Percentiles rank a stretch among this genome's conserved stretches.
Evolutionary conservation across 2,888 invertebrate genomes (phyloP).

Genomic region (Tachystola acroxantha): DNA sequence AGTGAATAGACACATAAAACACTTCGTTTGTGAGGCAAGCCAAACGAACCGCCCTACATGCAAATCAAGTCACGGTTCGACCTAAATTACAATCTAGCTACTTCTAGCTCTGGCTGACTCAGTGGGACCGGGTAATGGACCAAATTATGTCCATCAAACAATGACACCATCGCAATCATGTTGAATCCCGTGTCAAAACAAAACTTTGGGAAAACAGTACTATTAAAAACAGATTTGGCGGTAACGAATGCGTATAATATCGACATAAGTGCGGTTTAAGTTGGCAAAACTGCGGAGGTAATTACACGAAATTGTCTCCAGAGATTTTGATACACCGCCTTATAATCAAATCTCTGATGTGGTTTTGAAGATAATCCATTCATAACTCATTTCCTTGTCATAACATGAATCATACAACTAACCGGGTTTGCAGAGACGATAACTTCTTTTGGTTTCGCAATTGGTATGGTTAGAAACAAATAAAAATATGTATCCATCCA

Average conservation of each 20-base stretch:
- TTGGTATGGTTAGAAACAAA: no score
- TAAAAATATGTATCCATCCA: no score
- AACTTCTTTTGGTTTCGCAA: no score
- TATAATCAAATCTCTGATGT: conserved; percentile 19
- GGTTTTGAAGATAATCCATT: conserved; percentile 17
- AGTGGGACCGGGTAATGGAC: conserved; percentile 43
- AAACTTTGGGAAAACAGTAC: conserved; percentile 44
- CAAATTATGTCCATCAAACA: conserved; percentile 58
- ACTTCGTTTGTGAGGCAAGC: conserved; percentile 41
- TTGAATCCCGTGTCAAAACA: conserved; percentile 48
- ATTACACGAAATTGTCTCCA: conserved; percentile 37
- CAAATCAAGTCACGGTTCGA: conserved; percentile 70
- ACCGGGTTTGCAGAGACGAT: conserved; percentile 9
- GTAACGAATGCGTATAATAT: conserved; percentile 44
- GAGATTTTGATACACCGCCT: conserved; percentile 17
- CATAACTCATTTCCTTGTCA: conserved; percentile 12
- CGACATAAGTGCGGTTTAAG: conserved; percentile 32
- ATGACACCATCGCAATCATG: conserved; percentile 54
- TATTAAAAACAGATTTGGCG: conserved; percentile 70
- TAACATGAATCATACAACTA: conserved; percentile 7
- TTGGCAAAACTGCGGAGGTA: conserved; percentile 34
- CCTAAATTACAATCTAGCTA: conserved; percentile 57
- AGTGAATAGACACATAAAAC: conserved; percentile 52
- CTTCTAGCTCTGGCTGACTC: conserved; percentile 47
- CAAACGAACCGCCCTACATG: conserved; percentile 55